Conservation (phyloP, 2,113 vertebrate genomes). For the Trogon surrucura region DNA sequence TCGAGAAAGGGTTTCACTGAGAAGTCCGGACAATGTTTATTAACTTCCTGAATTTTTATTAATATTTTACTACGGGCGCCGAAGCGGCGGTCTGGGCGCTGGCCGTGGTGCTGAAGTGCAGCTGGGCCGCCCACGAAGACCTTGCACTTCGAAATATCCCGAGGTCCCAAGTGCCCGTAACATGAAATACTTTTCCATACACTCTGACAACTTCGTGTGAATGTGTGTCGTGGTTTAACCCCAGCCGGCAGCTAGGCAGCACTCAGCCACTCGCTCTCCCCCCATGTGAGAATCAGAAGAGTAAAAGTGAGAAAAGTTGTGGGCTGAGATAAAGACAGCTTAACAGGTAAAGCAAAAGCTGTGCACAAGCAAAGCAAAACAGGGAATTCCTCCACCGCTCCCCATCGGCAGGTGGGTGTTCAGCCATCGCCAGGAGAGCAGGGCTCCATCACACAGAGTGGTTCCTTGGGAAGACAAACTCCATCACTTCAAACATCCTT, state of each 20-base stretch:
- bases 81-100: neutral
- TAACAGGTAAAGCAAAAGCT: neutral
- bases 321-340: too few relatives aligned
- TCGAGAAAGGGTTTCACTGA: rapidly evolving
- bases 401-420: neutral
- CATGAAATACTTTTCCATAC: rapidly evolving
- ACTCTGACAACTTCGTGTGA: neutral
- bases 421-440: neutral
- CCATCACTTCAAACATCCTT: too few relatives aligned
- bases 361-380: neutral
- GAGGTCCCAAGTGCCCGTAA: rapidly evolving
- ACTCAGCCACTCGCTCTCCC: neutral
- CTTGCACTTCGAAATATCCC: neutral
- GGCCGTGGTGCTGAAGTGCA: slow-evolving; percentile 18
- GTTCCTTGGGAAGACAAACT: neutral
- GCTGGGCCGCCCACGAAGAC: rapidly evolving
- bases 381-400: neutral
- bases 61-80: too few relatives aligned
- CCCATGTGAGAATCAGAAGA: neutral
- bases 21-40: neutral
- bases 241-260: neutral
- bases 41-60: neutral
- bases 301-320: neutral
- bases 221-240: neutral
- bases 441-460: neutral